Percentiles rank a stretch among this genome's conserved stretches.
These are phyloP conservation scores for Scytalopus superciliaris DNA, from an alignment of 2,113 vertebrate species.

Conservation along the genomic window DNA sequence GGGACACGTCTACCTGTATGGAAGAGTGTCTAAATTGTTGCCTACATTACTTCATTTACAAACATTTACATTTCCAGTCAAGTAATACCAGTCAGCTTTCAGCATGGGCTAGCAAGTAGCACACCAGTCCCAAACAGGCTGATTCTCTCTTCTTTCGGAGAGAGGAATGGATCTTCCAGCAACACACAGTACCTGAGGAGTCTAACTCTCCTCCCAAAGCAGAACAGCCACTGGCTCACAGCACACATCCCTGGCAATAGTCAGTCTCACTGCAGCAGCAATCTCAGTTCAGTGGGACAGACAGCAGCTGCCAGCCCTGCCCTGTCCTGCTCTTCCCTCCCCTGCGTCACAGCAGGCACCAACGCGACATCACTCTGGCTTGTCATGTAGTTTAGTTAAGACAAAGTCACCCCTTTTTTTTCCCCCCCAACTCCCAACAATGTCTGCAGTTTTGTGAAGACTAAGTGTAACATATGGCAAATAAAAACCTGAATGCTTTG, in stretches of 20 bases:
- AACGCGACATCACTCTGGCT: background rate
- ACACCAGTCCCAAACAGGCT: background rate
- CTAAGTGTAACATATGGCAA: background rate
- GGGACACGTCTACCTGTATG: background rate
- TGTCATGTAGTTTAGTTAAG: background rate
- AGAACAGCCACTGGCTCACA: fast-evolving
- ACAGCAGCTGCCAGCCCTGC: background rate
- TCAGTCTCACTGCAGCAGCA: background rate
- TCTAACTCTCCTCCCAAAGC: background rate
- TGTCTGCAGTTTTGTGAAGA: background rate
- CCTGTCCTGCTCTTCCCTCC: background rate
- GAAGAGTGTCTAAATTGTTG: background rate
- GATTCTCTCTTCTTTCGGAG: background rate
- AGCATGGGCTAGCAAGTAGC: background rate
- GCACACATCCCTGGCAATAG: fast-evolving
- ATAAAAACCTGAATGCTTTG: background rate
- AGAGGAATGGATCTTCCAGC: background rate
- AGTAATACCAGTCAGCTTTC: background rate
- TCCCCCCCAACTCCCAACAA: background rate
- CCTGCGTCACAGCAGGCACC: background rate
- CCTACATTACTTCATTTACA: background rate
- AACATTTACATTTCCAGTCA: background rate
- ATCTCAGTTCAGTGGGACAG: background rate
- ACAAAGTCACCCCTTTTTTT: background rate
- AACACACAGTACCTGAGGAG: background rate